Percentiles rank a stretch among this genome's conserved stretches.
phyloP scores from a whole-genome alignment of 2,888 invertebrate genomes.

The Andrena chrysosceles region DNA sequence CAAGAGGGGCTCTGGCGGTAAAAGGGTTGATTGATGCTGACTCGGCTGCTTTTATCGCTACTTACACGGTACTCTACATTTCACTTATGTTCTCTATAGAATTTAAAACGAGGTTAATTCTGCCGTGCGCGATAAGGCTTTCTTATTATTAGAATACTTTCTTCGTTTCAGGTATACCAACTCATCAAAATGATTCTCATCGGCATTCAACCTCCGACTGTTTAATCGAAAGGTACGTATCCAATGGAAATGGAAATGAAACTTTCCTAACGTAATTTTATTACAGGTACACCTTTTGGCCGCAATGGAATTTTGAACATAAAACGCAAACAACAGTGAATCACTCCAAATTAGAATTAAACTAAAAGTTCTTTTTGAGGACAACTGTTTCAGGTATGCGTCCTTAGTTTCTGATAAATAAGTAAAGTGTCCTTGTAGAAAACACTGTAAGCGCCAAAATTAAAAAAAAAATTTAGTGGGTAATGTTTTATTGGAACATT shows the following conservation, averaged over 20 bases:
- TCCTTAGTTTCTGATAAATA: no score
- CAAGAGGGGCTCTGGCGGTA: conserved; percentile 27
- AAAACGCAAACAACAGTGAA: no score
- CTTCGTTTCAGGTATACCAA: conserved; percentile 19
- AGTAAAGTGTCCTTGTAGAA: no score
- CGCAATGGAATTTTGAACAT: background rate
- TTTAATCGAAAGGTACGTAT: background rate
- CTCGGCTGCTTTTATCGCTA: conserved; percentile 49
- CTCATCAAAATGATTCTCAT: background rate
- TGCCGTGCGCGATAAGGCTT: background rate
- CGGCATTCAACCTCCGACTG: background rate
- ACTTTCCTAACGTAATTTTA: background rate
- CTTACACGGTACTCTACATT: conserved; percentile 52
- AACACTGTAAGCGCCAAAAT: no score
- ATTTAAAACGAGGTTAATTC: conserved; percentile 21
- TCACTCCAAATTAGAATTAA: no score
- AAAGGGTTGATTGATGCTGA: conserved; percentile 57
- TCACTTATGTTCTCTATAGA: conserved; percentile 19
- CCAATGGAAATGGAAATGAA: background rate
- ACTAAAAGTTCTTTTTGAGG: no score
- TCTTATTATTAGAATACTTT: background rate
- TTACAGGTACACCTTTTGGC: background rate
- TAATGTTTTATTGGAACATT: no score
- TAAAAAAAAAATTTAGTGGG: no score
- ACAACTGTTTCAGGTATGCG: background rate